These are phyloP conservation scores for Pyrgus malvae DNA, from an alignment of 2,888 invertebrate genomes.

Conservation along the genomic window DNA sequence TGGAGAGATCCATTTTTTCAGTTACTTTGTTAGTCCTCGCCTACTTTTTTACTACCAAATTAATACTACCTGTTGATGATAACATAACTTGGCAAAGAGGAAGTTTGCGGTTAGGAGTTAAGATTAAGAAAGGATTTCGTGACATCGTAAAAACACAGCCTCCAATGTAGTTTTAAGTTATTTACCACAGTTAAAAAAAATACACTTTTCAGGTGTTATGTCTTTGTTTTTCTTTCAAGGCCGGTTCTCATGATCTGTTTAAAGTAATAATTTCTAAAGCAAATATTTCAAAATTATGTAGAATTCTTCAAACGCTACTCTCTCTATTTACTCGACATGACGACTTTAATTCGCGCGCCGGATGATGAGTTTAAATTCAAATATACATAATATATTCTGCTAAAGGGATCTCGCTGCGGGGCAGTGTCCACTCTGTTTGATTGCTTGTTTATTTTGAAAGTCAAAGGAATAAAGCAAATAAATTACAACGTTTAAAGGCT, in stretches of 20 bases:
- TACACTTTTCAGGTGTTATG: too few relatives aligned
- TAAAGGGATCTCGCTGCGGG: conserved; percentile 20
- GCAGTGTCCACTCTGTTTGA: conserved; percentile 24
- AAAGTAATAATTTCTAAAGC: conserved; percentile 13
- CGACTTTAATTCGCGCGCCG: conserved; percentile 7
- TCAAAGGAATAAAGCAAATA: background rate
- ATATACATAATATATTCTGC: conserved; percentile 16
- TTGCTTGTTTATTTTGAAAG: conserved; percentile 5
- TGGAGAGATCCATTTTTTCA: too few relatives aligned
- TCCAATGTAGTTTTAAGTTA: too few relatives aligned
- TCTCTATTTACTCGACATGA: conserved; percentile 17
- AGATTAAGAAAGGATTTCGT: too few relatives aligned
- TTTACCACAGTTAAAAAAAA: too few relatives aligned
- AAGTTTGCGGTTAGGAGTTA: too few relatives aligned
- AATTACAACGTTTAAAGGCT: background rate
- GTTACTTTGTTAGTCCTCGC: too few relatives aligned
- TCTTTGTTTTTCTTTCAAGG: conserved; percentile 1
- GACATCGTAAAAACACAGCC: too few relatives aligned
- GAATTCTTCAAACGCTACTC: conserved; percentile 19
- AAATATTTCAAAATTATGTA: conserved; percentile 8
- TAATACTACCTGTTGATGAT: too few relatives aligned
- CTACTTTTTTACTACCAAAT: too few relatives aligned
- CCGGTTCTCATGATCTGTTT: conserved; percentile 5
- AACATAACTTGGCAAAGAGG: too few relatives aligned
- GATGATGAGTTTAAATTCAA: conserved; percentile 18